Percentiles rank a stretch among this genome's conserved stretches.
Evolutionary conservation across 2,888 invertebrate genomes (phyloP).

Genomic region (Chymomyza procnemis): DNA sequence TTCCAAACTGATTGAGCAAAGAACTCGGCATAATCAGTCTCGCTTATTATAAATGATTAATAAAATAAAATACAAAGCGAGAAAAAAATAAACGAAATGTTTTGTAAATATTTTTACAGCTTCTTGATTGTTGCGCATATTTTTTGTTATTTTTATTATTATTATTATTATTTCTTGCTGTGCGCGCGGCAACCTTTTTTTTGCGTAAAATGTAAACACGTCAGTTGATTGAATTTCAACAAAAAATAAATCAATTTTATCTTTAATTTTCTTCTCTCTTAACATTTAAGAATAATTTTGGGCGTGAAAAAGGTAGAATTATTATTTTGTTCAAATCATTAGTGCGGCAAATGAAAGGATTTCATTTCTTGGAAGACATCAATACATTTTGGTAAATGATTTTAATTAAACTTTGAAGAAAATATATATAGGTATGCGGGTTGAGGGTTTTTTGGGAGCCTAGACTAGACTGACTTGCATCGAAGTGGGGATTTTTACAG

Average conservation of each 20-base stretch:
- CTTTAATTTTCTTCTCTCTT: constrained; percentile 19
- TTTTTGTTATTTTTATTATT: constrained; percentile 1
- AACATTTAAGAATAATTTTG: constrained; percentile 18
- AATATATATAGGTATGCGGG: not conserved
- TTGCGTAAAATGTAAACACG: constrained; percentile 48
- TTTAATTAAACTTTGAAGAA: not conserved
- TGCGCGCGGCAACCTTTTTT: constrained; percentile 9
- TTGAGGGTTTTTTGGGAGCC: too few relatives aligned
- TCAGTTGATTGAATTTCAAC: constrained; percentile 44
- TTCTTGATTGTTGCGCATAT: constrained; percentile 21
- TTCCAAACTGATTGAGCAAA: constrained; percentile 36
- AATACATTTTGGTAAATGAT: not conserved
- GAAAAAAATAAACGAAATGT: too few relatives aligned
- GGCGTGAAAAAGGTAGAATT: constrained; percentile 4
- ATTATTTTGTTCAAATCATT: not conserved
- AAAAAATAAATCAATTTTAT: constrained; percentile 52
- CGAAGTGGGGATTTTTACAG: too few relatives aligned
- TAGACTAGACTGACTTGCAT: too few relatives aligned
- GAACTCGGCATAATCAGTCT: constrained; percentile 48
- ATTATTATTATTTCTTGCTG: constrained; percentile 2
- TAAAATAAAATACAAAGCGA: constrained; percentile 38
- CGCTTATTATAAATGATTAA: constrained; percentile 66
- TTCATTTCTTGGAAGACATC: not conserved
- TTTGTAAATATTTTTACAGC: constrained; percentile 50
- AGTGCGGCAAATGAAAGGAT: not conserved